Percentiles rank a stretch among this genome's conserved stretches.
These are phyloP conservation scores for Python bivittatus DNA, from an alignment of 2,113 vertebrate genomes.

Conservation along the genomic window DNA sequence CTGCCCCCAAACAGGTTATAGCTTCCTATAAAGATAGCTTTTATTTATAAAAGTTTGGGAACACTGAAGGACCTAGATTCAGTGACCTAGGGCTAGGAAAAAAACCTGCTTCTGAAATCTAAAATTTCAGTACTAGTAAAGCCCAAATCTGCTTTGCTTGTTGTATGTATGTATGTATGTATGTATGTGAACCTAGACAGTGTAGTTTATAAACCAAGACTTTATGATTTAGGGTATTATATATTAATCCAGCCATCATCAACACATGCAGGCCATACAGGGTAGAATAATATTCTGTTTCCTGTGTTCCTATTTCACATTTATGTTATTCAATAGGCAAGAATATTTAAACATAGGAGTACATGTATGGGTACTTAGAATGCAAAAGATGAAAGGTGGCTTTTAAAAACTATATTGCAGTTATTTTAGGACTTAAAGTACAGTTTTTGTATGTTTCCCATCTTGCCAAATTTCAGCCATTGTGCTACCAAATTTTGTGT, in stretches of 20 bases:
- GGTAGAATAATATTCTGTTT: neutral
- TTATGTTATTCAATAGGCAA: neutral
- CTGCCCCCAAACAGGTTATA: neutral
- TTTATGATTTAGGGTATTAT: neutral
- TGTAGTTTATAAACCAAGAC: neutral
- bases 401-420: neutral
- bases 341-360: neutral
- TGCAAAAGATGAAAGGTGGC: neutral
- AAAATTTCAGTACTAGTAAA: neutral
- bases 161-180: neutral
- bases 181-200: neutral
- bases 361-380: neutral
- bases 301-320: neutral
- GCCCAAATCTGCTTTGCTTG: neutral
- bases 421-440: neutral
- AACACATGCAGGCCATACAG: neutral
- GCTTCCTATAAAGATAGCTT: neutral
- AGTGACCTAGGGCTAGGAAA: neutral
- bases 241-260: neutral
- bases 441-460: too few species aligned
- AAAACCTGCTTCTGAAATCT: neutral
- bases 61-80: neutral
- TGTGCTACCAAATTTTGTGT: too few species aligned
- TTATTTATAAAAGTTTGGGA: neutral
- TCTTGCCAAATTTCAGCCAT: too few species aligned